These are phyloP conservation scores for Subanguina moxae DNA, from an alignment of 1,140 invertebrate species.

Conservation along the genomic window DNA sequence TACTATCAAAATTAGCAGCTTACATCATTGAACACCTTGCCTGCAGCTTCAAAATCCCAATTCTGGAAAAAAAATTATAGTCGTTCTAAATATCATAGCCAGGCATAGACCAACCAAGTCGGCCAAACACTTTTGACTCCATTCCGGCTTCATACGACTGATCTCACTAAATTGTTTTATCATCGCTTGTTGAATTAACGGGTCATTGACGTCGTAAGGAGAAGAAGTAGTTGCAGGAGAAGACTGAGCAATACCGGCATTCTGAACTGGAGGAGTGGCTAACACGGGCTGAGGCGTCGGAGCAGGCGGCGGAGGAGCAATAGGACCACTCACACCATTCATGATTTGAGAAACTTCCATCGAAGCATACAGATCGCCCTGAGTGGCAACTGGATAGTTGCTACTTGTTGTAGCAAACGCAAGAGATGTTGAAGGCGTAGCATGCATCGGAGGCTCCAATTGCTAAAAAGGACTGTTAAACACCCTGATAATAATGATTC, in stretches of 20 bases:
- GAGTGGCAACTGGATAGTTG: neutral
- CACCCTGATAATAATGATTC: too few species aligned
- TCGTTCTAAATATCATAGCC: neutral
- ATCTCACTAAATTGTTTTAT: constrained; percentile 35
- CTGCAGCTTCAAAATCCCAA: constrained; percentile 24
- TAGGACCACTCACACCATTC: constrained; percentile 29
- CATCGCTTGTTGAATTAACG: constrained; percentile 25
- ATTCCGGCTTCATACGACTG: constrained; percentile 44
- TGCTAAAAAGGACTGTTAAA: neutral
- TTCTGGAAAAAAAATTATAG: neutral
- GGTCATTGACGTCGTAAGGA: constrained; percentile 23
- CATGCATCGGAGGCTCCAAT: neutral
- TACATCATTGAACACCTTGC: constrained; percentile 19
- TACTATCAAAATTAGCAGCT: neutral
- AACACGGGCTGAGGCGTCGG: constrained; percentile 8
- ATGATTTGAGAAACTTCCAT: constrained; percentile 9
- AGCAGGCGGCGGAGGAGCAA: constrained; percentile 23
- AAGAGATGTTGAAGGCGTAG: too few species aligned
- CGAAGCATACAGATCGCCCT: too few species aligned
- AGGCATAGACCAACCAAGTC: constrained; percentile 32
- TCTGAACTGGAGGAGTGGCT: neutral
- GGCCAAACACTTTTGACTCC: constrained; percentile 37
- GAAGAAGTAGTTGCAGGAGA: neutral
- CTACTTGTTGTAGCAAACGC: neutral
- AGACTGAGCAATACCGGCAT: neutral